A percentile compares a stretch with the other conserved stretches of the same genome.
Evolutionary conservation across 1,140 invertebrate genomes (phyloP).

Genomic region (Lepeophtheirus salmonis): DNA sequence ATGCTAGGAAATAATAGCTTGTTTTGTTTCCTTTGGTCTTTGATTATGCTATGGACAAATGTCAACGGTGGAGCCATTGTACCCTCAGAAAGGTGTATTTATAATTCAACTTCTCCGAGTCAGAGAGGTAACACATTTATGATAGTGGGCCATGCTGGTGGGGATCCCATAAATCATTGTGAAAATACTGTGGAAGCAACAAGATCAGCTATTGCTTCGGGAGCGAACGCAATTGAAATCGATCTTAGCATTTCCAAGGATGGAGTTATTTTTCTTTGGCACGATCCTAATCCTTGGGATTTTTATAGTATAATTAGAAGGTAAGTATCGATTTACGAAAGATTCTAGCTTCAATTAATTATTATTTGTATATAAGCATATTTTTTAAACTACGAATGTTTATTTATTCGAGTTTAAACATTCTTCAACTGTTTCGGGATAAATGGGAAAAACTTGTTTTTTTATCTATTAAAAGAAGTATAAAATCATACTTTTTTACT

Average conservation of each 20-base stretch:
- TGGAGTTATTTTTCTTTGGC: constrained; percentile 5
- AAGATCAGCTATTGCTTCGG: neutral
- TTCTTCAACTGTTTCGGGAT: too few relatives aligned
- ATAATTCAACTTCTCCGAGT: neutral
- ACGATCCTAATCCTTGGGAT: constrained; percentile 9
- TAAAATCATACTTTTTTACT: too few relatives aligned
- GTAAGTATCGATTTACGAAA: too few relatives aligned
- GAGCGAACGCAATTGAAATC: constrained; percentile 13
- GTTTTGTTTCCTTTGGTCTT: too few relatives aligned
- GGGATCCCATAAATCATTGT: constrained; percentile 11
- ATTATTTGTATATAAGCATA: too few relatives aligned
- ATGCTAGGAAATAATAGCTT: too few relatives aligned
- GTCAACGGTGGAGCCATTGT: neutral
- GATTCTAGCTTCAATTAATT: too few relatives aligned
- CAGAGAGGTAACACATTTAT: neutral
- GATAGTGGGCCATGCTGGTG: constrained; percentile 12
- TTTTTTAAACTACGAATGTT: too few relatives aligned
- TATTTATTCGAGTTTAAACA: too few relatives aligned
- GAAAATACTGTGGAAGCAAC: constrained; percentile 12
- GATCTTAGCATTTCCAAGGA: constrained; percentile 13
- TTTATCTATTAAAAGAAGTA: too few relatives aligned
- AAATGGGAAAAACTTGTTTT: too few relatives aligned
- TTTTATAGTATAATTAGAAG: neutral
- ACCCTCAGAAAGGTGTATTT: neutral
- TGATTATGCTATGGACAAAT: too few relatives aligned